Conservation (phyloP, 2,113 vertebrate genomes). For the Porphyrio hochstetteri region DNA sequence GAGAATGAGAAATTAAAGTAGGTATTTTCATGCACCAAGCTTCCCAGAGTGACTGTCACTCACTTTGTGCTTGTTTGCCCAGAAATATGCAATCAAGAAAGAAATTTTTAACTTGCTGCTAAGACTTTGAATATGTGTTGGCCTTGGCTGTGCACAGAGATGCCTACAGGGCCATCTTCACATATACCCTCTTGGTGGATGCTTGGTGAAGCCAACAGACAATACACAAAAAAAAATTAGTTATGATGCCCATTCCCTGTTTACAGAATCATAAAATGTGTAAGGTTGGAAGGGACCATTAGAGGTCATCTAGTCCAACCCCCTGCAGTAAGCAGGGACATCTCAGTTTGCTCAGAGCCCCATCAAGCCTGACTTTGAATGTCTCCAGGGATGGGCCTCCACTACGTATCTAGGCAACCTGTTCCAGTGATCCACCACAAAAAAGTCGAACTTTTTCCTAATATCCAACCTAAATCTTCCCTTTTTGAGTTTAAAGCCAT, state of each 20-base stretch:
- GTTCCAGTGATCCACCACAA: too few species aligned
- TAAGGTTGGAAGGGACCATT: too few species aligned
- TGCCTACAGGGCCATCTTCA: neutral
- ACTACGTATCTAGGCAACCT: too few species aligned
- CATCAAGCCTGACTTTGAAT: too few species aligned
- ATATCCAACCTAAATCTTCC: too few species aligned
- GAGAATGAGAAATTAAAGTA: neutral
- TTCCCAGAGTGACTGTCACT: neutral
- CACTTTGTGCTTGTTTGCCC: neutral
- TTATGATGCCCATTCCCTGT: fast-evolving
- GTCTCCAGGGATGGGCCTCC: too few species aligned
- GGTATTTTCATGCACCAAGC: neutral
- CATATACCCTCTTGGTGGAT: neutral
- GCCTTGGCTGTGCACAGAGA: neutral
- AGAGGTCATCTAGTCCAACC: too few species aligned
- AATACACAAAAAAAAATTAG: fast-evolving
- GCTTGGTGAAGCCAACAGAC: neutral
- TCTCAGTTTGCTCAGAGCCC: too few species aligned
- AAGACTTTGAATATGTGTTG: neutral
- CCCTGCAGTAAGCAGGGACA: too few species aligned
- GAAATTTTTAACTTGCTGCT: neutral
- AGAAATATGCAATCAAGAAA: neutral
- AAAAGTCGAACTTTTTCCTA: too few species aligned
- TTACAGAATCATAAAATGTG: neutral
- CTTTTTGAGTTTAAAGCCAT: too few species aligned